These are phyloP conservation scores for Nannospalax galili DNA, from an alignment of 2,113 vertebrate genomes.

Conservation along the genomic window DNA sequence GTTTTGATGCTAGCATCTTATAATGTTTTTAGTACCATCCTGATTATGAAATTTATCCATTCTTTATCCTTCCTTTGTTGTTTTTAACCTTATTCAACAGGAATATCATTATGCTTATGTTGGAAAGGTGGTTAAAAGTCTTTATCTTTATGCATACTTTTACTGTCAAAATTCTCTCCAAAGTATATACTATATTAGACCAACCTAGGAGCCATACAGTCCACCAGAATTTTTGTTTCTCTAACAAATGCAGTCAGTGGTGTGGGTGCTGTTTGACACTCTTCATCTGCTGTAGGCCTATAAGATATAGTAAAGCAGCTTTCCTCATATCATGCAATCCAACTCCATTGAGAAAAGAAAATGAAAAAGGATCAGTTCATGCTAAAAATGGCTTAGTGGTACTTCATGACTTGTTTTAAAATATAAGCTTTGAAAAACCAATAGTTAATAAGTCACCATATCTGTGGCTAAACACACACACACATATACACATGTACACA, in stretches of 20 bases:
- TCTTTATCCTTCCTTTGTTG: background rate
- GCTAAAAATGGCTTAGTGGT: slow-evolving; percentile 7
- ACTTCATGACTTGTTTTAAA: slow-evolving; percentile 47
- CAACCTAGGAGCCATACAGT: background rate
- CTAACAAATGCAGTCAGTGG: background rate
- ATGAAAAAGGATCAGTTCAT: background rate
- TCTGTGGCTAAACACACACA: background rate
- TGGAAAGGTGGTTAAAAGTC: background rate
- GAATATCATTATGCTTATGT: background rate
- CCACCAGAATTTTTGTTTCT: background rate
- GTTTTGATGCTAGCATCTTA: background rate
- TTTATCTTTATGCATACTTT: background rate
- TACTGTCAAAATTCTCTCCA: slow-evolving; percentile 1
- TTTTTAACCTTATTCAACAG: background rate
- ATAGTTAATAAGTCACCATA: background rate
- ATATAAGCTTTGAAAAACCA: slow-evolving; percentile 13
- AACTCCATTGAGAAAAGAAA: slow-evolving; percentile 12
- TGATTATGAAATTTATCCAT: background rate
- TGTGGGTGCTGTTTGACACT: background rate
- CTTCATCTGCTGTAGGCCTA: background rate
- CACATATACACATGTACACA: rapidly evolving
- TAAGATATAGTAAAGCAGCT: slow-evolving; percentile 9
- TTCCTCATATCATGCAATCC: background rate
- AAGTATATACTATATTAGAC: background rate
- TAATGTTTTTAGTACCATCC: background rate